Evolutionary conservation across 2,797 vertebrate species (phyloP).

Genomic region (Rousettus madagascariensis): DNA sequence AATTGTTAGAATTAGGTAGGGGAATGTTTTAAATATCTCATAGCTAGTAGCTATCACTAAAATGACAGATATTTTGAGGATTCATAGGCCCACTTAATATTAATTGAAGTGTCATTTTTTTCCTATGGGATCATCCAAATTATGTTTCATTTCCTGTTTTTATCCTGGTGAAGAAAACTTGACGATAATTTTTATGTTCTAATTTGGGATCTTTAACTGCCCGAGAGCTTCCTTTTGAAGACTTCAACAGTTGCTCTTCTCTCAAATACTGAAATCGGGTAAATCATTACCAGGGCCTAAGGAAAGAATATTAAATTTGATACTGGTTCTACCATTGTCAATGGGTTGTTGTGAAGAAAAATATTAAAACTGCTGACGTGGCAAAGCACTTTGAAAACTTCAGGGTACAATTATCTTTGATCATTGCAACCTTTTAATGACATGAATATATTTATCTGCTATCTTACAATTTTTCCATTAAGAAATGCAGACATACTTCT

Average conservation of each 20-base stretch:
- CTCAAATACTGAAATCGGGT: neutral
- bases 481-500: neutral
- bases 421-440: neutral
- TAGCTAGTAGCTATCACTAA: neutral
- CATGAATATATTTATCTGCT: neutral
- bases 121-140: neutral
- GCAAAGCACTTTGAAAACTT: conserved; percentile 13
- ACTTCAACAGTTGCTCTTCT: neutral
- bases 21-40: neutral
- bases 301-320: neutral
- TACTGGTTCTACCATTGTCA: neutral
- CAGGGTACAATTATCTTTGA: neutral
- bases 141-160: neutral
- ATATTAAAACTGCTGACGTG: neutral
- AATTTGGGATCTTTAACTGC: neutral
- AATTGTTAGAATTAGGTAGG: neutral
- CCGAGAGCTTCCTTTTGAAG: neutral
- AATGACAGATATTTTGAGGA: neutral
- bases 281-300: neutral
- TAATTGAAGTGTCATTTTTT: neutral
- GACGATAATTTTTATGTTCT: neutral
- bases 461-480: neutral
- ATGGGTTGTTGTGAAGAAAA: neutral
- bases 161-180: neutral
- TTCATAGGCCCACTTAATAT: neutral